Conservation (phyloP, 2,113 vertebrate genomes). For the Tenebrosternarchus preto region DNA sequence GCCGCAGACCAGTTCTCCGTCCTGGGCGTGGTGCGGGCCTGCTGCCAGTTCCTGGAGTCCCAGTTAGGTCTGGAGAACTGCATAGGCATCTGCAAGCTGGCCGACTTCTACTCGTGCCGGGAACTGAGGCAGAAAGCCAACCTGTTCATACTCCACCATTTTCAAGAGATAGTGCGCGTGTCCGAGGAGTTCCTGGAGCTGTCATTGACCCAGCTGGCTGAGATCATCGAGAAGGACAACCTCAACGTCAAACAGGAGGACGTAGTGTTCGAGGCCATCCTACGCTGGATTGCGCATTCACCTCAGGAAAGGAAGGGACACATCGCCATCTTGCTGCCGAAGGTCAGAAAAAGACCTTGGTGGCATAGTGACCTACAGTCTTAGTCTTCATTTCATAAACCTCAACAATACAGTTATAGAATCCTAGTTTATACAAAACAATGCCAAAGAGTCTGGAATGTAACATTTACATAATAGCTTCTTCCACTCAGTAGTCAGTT, state of each 20-base stretch:
- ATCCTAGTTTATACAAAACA: too few relatives aligned
- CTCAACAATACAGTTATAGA: too few relatives aligned
- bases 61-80: constrained; percentile 78
- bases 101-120: constrained; percentile 64
- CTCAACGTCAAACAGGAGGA: constrained; percentile 78
- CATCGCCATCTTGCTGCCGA: constrained; percentile 72
- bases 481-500: too few relatives aligned
- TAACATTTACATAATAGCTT: too few relatives aligned
- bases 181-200: constrained; percentile 79
- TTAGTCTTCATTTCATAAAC: too few relatives aligned
- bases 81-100: constrained; percentile 78
- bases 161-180: constrained; percentile 73
- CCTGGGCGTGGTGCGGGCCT: constrained; percentile 68
- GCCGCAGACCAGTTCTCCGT: constrained; percentile 78
- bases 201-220: constrained; percentile 67
- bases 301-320: constrained; percentile 68
- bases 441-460: too few relatives aligned
- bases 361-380: too few relatives aligned
- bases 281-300: constrained; percentile 76
- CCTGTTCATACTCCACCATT: constrained; percentile 78
- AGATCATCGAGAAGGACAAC: constrained; percentile 77
- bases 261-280: constrained; percentile 73
- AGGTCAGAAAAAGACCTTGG: constrained; percentile 63
- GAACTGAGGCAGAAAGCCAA: constrained; percentile 71
- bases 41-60: constrained; percentile 75